phyloP scores from a whole-genome alignment of 2,888 invertebrate genomes.

The Andrena marginata region DNA sequence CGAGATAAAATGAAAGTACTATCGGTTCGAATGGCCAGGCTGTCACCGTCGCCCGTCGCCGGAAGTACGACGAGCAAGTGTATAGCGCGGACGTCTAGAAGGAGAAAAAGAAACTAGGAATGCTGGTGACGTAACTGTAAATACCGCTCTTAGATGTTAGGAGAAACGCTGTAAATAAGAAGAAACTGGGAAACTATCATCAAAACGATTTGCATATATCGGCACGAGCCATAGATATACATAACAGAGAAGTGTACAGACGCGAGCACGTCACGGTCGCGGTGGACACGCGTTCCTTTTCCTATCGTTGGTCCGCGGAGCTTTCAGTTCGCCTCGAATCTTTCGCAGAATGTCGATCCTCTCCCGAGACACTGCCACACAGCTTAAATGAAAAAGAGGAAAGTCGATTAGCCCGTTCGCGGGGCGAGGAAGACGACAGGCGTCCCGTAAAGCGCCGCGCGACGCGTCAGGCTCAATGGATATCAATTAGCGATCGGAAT shows the following conservation, averaged over 20 bases:
- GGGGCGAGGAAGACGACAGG: background rate
- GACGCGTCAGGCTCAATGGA: constrained; percentile 10
- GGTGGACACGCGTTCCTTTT: constrained; percentile 44
- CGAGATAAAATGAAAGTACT: constrained; percentile 52
- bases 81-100: constrained; percentile 67
- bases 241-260: constrained; percentile 33
- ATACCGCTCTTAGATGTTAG: constrained; percentile 76
- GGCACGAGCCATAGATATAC: constrained; percentile 40
- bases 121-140: constrained; percentile 65
- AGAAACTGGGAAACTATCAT: constrained; percentile 30
- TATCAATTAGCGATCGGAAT: constrained; percentile 28
- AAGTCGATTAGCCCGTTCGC: background rate
- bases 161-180: constrained; percentile 75
- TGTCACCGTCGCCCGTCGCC: constrained; percentile 45
- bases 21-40: constrained; percentile 36
- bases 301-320: constrained; percentile 36
- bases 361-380: background rate
- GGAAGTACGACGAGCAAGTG: constrained; percentile 59
- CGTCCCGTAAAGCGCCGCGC: too few relatives aligned
- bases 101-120: background rate
- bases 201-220: constrained; percentile 36
- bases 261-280: constrained; percentile 40
- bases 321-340: constrained; percentile 15
- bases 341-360: background rate
- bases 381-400: background rate